Percentiles rank a stretch among this genome's conserved stretches.
phyloP scores from a whole-genome alignment of 2,888 invertebrate genomes.

The Macrophya annulata region DNA sequence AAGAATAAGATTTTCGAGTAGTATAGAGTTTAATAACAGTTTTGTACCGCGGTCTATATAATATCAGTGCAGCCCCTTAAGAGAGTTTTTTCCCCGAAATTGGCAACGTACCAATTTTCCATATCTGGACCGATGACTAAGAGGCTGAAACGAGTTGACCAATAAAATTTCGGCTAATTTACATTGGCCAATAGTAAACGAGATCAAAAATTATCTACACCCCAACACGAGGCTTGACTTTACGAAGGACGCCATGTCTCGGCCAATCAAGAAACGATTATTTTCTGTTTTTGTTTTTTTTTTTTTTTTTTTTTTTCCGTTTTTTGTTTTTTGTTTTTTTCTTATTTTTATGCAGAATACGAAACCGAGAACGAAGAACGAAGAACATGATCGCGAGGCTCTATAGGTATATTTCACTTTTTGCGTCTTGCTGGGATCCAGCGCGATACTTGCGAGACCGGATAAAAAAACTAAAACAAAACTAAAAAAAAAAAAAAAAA shows the following conservation, averaged over 20 bases:
- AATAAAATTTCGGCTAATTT: conserved; percentile 22
- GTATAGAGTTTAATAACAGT: conserved; percentile 55
- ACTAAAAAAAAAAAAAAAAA: neutral
- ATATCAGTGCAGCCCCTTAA: conserved; percentile 64
- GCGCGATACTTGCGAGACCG: neutral
- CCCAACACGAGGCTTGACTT: conserved; percentile 59
- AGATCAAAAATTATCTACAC: conserved; percentile 58
- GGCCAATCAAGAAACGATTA: conserved; percentile 17
- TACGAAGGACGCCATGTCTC: conserved; percentile 17
- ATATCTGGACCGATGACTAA: conserved; percentile 59
- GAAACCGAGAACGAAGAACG: neutral
- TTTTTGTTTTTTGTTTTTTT: neutral
- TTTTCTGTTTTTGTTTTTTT: neutral
- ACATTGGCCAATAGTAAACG: conserved; percentile 55
- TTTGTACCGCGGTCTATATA: neutral
- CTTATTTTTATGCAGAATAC: neutral
- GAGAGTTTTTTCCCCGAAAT: conserved; percentile 69
- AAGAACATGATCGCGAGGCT: neutral
- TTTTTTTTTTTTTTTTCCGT: neutral
- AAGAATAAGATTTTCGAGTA: neutral
- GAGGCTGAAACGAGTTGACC: conserved; percentile 4
- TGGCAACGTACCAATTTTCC: conserved; percentile 71
- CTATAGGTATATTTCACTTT: conserved; percentile 21
- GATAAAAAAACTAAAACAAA: neutral
- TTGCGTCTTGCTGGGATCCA: conserved; percentile 16